These are phyloP conservation scores for Poecilia velifera DNA, from an alignment of 2,797 vertebrate species.

Conservation along the genomic window DNA sequence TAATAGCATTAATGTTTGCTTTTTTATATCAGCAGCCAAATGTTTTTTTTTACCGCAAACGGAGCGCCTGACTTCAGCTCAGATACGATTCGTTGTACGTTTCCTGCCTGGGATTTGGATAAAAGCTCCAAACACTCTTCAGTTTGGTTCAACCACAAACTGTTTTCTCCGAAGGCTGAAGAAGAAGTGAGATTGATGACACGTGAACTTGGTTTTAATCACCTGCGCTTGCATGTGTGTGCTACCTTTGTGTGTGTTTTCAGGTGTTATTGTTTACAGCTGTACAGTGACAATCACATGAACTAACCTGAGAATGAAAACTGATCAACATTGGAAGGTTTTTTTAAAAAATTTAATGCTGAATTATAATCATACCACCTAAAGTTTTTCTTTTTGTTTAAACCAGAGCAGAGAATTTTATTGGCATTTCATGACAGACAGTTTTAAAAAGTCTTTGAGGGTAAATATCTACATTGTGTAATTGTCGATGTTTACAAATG, in stretches of 20 bases:
- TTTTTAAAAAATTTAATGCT: neutral
- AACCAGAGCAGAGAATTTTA: neutral
- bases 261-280: slow-evolving; percentile 15
- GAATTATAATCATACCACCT: neutral
- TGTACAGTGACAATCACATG: slow-evolving; percentile 50
- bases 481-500: neutral
- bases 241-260: neutral
- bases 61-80: neutral
- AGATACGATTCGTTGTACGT: neutral
- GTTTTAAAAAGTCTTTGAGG: neutral
- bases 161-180: slow-evolving; percentile 6
- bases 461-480: neutral
- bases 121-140: neutral
- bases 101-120: neutral
- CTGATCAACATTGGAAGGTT: neutral
- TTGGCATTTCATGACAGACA: neutral
- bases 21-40: neutral
- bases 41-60: neutral
- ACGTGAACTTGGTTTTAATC: neutral
- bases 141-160: neutral
- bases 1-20: neutral
- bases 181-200: neutral
- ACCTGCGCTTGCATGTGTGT: neutral
- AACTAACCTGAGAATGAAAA: slow-evolving; percentile 4
- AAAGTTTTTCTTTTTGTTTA: neutral